Percentiles rank a stretch among this genome's conserved stretches.
These are phyloP conservation scores for Halcyon chelicuti DNA, from an alignment of 2,797 vertebrate genomes.

Conservation along the genomic window DNA sequence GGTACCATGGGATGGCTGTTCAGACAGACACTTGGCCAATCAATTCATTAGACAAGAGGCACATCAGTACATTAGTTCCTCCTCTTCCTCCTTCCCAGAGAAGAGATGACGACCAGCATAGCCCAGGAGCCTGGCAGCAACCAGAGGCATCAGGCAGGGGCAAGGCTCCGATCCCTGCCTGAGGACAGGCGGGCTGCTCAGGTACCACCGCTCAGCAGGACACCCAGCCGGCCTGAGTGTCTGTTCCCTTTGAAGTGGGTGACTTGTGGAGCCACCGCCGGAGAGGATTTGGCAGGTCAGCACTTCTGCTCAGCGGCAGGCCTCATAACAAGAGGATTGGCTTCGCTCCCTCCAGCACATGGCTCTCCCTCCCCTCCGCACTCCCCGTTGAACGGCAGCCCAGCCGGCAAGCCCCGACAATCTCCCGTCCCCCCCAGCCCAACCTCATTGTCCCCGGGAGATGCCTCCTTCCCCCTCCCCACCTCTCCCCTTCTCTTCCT, in stretches of 20 bases:
- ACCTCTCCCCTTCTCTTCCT: conserved; percentile 27
- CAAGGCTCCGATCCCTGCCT: neutral
- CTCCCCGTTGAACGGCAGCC: conserved; percentile 15
- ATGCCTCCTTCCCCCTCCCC: conserved; percentile 62
- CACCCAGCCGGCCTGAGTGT: neutral
- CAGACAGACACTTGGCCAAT: neutral
- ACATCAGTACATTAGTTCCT: neutral
- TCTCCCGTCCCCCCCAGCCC: conserved; percentile 33
- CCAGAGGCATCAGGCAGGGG: neutral
- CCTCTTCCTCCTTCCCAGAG: neutral
- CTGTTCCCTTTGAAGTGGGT: conserved; percentile 39
- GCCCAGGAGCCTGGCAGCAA: neutral
- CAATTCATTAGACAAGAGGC: neutral
- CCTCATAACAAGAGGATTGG: conserved; percentile 73
- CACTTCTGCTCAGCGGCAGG: conserved; percentile 67
- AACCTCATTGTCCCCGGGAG: conserved; percentile 60
- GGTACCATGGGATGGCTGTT: accelerated
- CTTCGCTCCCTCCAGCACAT: conserved; percentile 68
- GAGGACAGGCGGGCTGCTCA: neutral
- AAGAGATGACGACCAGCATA: accelerated
- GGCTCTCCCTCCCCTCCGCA: conserved; percentile 50
- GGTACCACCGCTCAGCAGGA: accelerated
- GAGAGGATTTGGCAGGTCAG: conserved; percentile 45
- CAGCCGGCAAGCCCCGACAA: conserved; percentile 49
- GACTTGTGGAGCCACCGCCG: neutral